A percentile compares a stretch with the other conserved stretches of the same genome.
phyloP scores from a whole-genome alignment of 2,113 vertebrate species.

The Alligator mississippiensis region DNA sequence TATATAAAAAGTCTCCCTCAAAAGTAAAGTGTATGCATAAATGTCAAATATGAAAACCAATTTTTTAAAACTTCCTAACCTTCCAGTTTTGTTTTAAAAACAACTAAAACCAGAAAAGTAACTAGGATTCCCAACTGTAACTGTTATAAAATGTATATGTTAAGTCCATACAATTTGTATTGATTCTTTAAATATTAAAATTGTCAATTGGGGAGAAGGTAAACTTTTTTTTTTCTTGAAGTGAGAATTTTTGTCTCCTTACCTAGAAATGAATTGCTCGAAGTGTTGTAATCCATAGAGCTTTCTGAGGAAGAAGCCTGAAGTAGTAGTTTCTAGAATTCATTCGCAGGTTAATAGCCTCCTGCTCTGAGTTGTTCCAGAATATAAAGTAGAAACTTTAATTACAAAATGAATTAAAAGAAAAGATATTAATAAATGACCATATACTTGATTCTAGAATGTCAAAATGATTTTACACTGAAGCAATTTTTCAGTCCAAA shows the following conservation, averaged over 20 bases:
- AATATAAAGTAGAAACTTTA: not conserved
- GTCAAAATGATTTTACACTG: not conserved
- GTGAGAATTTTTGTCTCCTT: no score
- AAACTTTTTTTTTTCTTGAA: not conserved
- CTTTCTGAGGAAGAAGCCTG: not conserved
- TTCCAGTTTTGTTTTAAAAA: no score
- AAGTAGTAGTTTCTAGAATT: not conserved
- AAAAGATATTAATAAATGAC: not conserved
- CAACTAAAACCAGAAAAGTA: not conserved
- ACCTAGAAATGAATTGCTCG: not conserved
- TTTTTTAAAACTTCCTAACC: not conserved
- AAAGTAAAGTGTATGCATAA: not conserved
- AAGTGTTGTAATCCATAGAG: not conserved
- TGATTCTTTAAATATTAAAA: not conserved
- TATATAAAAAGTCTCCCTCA: not conserved
- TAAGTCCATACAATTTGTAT: not conserved
- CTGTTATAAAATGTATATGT: not conserved
- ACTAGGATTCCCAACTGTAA: not conserved
- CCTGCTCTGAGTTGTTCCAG: not conserved
- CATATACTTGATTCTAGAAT: not conserved
- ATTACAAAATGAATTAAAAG: not conserved
- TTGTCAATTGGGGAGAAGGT: not conserved
- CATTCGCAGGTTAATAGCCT: not conserved
- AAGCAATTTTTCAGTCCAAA: not conserved
- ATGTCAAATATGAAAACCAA: rapidly evolving